phyloP scores from a whole-genome alignment of 2,113 vertebrate species.

The Dryoscopus gambensis region DNA sequence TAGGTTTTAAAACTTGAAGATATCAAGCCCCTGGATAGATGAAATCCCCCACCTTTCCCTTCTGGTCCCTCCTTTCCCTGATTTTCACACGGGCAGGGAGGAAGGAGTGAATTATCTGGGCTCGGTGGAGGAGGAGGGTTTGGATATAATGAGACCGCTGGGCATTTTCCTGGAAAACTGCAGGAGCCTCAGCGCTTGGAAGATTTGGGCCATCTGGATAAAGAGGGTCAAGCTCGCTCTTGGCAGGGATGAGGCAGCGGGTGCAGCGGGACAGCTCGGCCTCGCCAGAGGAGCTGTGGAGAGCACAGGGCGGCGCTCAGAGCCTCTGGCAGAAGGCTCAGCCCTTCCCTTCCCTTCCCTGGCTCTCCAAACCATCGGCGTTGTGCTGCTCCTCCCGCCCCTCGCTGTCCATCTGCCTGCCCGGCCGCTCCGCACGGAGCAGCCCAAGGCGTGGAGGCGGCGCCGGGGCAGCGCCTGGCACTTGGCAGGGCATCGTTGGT shows the following conservation, averaged over 20 bases:
- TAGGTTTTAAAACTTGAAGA: background rate
- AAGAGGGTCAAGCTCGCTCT: constrained; percentile 60
- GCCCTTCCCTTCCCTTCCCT: constrained; percentile 15
- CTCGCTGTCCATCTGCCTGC: constrained; percentile 19
- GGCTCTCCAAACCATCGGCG: background rate
- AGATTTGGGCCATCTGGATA: constrained; percentile 73
- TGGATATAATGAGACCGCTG: constrained; percentile 41
- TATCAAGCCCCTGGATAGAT: background rate
- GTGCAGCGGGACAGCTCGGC: constrained; percentile 7
- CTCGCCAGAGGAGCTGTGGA: constrained; percentile 3
- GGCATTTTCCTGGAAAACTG: constrained; percentile 40
- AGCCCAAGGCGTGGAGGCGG: no score
- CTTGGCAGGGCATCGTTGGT: background rate
- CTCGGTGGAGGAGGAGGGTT: background rate
- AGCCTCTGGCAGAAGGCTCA: constrained; percentile 38
- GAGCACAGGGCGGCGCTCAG: constrained; percentile 27
- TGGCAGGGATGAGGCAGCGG: constrained; percentile 41
- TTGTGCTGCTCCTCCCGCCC: background rate
- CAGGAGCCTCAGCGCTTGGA: background rate
- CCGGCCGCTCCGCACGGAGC: background rate
- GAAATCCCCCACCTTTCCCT: background rate
- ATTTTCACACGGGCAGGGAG: background rate
- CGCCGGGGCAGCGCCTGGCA: background rate
- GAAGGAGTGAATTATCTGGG: background rate
- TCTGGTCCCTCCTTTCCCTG: background rate